phyloP scores from a whole-genome alignment of 1,140 invertebrate genomes.

The Babylonia areolata region DNA sequence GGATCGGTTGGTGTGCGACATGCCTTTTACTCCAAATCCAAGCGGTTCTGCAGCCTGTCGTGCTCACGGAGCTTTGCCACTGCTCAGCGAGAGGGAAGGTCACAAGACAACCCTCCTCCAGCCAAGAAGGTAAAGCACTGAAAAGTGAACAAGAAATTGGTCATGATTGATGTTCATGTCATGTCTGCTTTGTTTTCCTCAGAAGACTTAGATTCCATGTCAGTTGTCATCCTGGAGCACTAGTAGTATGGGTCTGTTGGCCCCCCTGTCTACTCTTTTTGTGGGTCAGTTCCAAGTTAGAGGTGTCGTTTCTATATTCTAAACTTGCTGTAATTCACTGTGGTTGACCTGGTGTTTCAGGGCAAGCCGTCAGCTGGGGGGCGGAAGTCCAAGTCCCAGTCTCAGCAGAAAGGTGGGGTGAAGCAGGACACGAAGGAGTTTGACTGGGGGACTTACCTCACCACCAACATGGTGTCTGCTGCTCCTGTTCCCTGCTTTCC shows the following conservation, averaged over 20 bases:
- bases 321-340: no score
- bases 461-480: slow-evolving; percentile 86
- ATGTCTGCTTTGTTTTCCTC: no score
- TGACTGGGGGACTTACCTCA: slow-evolving; percentile 86
- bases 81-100: slow-evolving; percentile 67
- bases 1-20: slow-evolving; percentile 92
- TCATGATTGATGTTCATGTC: no score
- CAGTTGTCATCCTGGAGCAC: no score
- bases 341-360: not conserved
- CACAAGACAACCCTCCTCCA: slow-evolving; percentile 37
- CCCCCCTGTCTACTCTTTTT: no score
- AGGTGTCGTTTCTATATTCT: no score
- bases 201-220: no score
- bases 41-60: slow-evolving; percentile 76
- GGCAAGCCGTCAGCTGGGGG: not conserved
- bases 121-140: slow-evolving; percentile 48
- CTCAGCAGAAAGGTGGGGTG: not conserved
- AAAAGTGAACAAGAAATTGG: no score
- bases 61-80: slow-evolving; percentile 74
- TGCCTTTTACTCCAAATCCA: slow-evolving; percentile 91
- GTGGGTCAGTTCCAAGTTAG: no score
- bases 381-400: slow-evolving; percentile 25
- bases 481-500: slow-evolving; percentile 93
- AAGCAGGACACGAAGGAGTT: slow-evolving; percentile 62
- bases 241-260: no score